Percentiles rank a stretch among this genome's conserved stretches.
phyloP scores from a whole-genome alignment of 2,113 vertebrate species.

The Halcyon malimbica region DNA sequence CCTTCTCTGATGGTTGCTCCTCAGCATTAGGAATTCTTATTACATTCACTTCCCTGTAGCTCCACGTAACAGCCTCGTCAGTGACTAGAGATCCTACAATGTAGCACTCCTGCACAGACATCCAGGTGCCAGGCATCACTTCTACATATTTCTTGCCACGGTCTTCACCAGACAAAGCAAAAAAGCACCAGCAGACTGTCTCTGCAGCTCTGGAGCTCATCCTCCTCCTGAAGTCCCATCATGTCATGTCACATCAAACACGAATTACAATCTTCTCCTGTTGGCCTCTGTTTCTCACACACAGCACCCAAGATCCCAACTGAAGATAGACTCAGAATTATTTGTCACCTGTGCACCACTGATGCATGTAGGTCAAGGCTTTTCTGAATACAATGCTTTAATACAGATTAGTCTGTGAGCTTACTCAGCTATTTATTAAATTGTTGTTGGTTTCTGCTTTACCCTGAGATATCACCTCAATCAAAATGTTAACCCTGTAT shows the following conservation, averaged over 20 bases:
- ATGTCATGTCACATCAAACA: not conserved
- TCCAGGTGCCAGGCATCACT: not conserved
- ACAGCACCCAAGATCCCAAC: not conserved
- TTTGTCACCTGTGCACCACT: not conserved
- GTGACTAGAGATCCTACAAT: not conserved
- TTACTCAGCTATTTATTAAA: not conserved
- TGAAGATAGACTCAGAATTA: accelerated
- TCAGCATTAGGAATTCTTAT: not conserved
- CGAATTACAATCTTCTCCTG: not conserved
- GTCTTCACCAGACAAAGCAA: not conserved
- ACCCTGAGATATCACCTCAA: not conserved
- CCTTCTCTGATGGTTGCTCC: not conserved
- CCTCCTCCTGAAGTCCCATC: not conserved
- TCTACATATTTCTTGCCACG: not conserved
- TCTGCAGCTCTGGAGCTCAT: not conserved
- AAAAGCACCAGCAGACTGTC: not conserved
- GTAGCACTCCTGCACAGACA: not conserved
- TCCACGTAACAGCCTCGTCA: not conserved
- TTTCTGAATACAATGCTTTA: not conserved
- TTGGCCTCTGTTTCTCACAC: not conserved
- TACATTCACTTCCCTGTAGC: not conserved
- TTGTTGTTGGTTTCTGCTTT: not conserved
- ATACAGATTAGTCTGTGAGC: not conserved
- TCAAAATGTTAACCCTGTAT: not conserved
- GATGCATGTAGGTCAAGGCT: not conserved